phyloP scores from a whole-genome alignment of 2,797 vertebrate genomes.

The Spheniscus humboldti region DNA sequence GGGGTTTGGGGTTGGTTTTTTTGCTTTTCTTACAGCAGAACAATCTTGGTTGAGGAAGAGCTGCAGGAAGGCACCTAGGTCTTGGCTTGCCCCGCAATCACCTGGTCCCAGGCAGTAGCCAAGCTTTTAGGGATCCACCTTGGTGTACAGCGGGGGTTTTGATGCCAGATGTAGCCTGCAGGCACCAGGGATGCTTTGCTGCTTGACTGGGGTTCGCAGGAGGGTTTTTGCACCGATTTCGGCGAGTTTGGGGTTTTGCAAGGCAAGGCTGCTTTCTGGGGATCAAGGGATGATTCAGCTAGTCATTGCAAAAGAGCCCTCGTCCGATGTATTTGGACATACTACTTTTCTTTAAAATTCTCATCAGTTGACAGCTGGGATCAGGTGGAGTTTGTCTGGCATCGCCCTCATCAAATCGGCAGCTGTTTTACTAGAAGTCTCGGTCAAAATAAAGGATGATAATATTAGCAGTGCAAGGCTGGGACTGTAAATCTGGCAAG shows the following conservation, averaged over 20 bases:
- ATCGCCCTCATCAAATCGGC: not conserved
- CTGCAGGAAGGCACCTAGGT: not conserved
- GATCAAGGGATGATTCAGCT: not conserved
- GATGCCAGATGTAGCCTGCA: not conserved
- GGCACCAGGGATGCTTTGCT: not conserved
- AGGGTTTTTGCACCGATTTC: not conserved
- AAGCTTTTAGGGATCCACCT: not conserved
- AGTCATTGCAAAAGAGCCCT: not conserved
- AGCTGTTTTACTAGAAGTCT: not conserved
- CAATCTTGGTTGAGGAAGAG: not conserved
- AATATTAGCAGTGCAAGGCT: not conserved
- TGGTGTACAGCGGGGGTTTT: not conserved
- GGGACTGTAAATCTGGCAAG: not conserved
- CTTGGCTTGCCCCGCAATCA: not conserved
- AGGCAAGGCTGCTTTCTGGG: not conserved
- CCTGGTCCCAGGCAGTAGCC: not conserved
- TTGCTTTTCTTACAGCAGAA: not conserved
- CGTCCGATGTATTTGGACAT: not conserved
- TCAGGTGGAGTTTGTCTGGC: conserved; percentile 1
- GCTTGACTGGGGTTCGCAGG: not conserved
- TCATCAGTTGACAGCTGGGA: not conserved
- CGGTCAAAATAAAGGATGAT: not conserved
- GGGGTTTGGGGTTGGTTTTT: not conserved
- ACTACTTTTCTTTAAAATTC: not conserved
- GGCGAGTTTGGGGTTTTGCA: not conserved